These are phyloP conservation scores for Dinocampus coccinellae DNA, from an alignment of 2,888 invertebrate genomes.

Conservation along the genomic window DNA sequence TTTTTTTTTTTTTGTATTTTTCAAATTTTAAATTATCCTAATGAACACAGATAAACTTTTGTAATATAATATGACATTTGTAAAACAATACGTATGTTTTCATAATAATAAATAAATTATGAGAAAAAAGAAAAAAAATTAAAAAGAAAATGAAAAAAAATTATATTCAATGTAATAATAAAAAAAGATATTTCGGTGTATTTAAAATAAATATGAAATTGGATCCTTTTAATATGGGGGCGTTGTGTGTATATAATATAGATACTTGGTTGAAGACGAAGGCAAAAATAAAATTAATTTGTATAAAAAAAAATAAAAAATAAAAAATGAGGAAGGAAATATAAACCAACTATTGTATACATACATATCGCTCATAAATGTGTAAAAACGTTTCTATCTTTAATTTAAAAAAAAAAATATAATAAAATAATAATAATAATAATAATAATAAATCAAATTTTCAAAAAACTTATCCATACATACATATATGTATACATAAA, in stretches of 20 bases:
- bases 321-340: not conserved
- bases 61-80: not conserved
- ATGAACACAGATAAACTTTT: no score
- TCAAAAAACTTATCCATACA: not conserved
- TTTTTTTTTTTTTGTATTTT: not conserved
- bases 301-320: not conserved
- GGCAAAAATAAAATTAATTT: not conserved
- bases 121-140: no score
- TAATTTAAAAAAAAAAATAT: not conserved
- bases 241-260: not conserved
- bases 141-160: no score
- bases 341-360: not conserved
- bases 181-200: not conserved
- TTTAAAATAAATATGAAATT: slow-evolving; percentile 18
- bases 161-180: not conserved
- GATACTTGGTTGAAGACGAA: not conserved
- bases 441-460: no score
- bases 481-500: no score
- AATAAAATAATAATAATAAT: no score
- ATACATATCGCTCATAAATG: slow-evolving; percentile 12
- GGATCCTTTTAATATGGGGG: slow-evolving; percentile 9
- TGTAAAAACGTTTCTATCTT: slow-evolving; percentile 10
- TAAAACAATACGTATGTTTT: not conserved
- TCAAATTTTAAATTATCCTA: no score
- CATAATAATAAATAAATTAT: no score